Percentiles rank a stretch among this genome's conserved stretches.
These are phyloP conservation scores for Meganola albula DNA, from an alignment of 2,888 invertebrate species.

Conservation along the genomic window DNA sequence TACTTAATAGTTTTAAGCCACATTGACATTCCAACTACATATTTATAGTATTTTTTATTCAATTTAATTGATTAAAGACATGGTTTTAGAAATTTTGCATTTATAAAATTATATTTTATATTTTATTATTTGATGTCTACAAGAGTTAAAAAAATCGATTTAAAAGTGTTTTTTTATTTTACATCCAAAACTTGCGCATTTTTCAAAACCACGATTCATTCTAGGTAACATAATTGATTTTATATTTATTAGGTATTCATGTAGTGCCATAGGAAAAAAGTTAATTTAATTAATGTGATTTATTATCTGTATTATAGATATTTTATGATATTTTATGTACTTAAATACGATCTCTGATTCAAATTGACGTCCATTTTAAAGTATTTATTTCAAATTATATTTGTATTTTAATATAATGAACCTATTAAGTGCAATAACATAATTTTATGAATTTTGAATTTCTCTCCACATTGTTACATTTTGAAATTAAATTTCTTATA, in stretches of 20 bases:
- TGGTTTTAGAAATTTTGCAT: too few relatives aligned
- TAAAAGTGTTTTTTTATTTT: too few relatives aligned
- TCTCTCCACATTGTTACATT: slow-evolving; percentile 10
- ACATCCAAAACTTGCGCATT: too few relatives aligned
- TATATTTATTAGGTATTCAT: slow-evolving; percentile 38
- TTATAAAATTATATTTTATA: too few relatives aligned
- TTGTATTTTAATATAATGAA: slow-evolving; percentile 25
- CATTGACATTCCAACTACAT: slow-evolving; percentile 38
- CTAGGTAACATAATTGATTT: slow-evolving; percentile 24
- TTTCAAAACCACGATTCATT: too few relatives aligned
- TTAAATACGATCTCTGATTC: slow-evolving; percentile 39
- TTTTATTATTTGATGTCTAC: too few relatives aligned
- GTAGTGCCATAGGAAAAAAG: slow-evolving; percentile 65
- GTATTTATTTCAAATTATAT: slow-evolving; percentile 20
- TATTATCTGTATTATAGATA: slow-evolving; percentile 19
- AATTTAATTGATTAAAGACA: too few relatives aligned
- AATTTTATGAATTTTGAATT: slow-evolving; percentile 10
- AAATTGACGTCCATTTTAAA: slow-evolving; percentile 45
- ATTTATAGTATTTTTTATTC: too few relatives aligned
- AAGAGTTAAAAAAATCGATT: too few relatives aligned
- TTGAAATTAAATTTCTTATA: slow-evolving; percentile 8
- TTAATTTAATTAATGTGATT: slow-evolving; percentile 32
- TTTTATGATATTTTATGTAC: slow-evolving; percentile 27
- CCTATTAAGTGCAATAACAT: slow-evolving; percentile 28
- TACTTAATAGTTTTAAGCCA: slow-evolving; percentile 35